Base-by-base conservation (phyloP, 2,113 vertebrate species). In the Centrocercus urophasianus region DNA sequence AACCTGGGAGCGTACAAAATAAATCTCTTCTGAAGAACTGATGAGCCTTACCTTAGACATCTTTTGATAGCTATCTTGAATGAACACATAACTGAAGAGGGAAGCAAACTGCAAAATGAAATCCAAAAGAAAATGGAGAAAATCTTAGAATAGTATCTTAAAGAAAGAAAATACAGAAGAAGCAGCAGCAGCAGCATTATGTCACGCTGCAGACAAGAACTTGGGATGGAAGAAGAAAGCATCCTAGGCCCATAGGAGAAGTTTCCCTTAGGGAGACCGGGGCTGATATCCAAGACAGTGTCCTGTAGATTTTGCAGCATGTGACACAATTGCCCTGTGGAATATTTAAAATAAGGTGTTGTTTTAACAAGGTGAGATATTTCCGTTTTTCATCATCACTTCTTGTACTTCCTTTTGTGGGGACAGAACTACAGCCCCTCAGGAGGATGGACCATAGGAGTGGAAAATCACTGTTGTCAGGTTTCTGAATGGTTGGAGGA, bases 81-180 rank as follows among this genome's bases (percentile, higher is more conserved):
- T 73, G 88, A 72, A 69, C 69, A 11, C 75, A 87, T 50, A 71
- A 54, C 43, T 83, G 82, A 91, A 54, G 60, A 78, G 76, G 45
- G 48, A 69, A 66, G 73, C 59, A 91, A 96, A 45, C 43, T 69
- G 72, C 77, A 94, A 45, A 86, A 78, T 69, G 65, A 75, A 81
- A 71, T 81, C 50, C 30, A 47, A 47, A 54, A 80, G 69, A 71
- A 91, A 93, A 91, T 8, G 30, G 47, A 72, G n/a, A 48, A 88
- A 36, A 83, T 11, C 56, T 88, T 18, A 34, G 59, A 72, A 21
- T 27, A 32, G 8, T 27, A 2, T 65, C 70, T 86, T 2, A 2
- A 52, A 43, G 48, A 61, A 74, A 86, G 40, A 34, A 81, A 77
- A 85, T 8, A 45, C 0, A 32, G 2, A 45, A n/a, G 61, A 30